These are phyloP conservation scores for Cerastis rubricosa DNA, from an alignment of 2,888 invertebrate genomes.

Conservation along the genomic window DNA sequence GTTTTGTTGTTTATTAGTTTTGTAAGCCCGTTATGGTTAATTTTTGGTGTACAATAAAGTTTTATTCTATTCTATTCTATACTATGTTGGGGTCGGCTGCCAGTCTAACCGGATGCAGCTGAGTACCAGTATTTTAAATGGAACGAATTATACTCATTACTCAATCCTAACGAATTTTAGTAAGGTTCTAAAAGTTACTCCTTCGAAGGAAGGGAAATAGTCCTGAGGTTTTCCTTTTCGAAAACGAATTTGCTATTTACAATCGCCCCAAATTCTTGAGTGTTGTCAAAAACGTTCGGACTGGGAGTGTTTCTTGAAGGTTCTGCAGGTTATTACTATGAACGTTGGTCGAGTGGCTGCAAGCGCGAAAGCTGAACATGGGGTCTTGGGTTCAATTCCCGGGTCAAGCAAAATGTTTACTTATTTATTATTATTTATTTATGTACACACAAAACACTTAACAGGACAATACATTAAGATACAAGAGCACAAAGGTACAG, in stretches of 20 bases:
- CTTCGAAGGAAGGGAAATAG: neutral
- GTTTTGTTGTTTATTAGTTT: too few species aligned
- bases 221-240: neutral
- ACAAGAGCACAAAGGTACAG: too few species aligned
- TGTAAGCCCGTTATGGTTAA: too few species aligned
- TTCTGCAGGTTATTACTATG: neutral
- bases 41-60: too few species aligned
- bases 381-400: too few species aligned
- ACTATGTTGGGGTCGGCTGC: neutral
- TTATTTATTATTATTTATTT: too few species aligned
- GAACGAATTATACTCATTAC: neutral
- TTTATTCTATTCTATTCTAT: too few species aligned
- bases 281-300: neutral
- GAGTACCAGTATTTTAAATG: neutral
- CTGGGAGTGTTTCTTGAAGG: neutral
- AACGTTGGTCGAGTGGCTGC: neutral
- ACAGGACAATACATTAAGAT: too few species aligned
- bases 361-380: too few species aligned
- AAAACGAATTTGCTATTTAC: neutral
- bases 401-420: too few species aligned
- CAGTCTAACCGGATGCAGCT: neutral
- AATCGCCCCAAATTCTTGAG: neutral
- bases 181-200: neutral
- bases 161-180: neutral
- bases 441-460: too few species aligned